phyloP scores from a whole-genome alignment of 2,113 vertebrate species.

The Riparia riparia region DNA sequence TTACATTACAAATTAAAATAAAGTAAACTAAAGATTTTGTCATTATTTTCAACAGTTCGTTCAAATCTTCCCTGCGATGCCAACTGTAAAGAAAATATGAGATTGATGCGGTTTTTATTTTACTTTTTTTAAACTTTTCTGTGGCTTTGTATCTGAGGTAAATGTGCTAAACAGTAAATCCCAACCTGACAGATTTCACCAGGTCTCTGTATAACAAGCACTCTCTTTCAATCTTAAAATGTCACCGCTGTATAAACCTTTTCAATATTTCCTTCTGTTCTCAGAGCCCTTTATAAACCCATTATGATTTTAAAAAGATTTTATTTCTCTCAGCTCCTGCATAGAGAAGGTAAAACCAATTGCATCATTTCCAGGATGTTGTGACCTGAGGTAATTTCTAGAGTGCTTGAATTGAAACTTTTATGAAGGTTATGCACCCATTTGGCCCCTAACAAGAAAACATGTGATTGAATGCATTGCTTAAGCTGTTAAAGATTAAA shows the following conservation, averaged over 20 bases:
- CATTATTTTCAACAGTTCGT: fast-evolving
- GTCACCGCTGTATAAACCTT: slow-evolving; percentile 39
- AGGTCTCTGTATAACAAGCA: slow-evolving; percentile 43
- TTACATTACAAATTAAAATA: neutral
- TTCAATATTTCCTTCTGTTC: slow-evolving; percentile 45
- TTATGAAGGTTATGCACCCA: neutral
- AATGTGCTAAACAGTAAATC: slow-evolving; percentile 50
- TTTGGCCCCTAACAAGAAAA: slow-evolving; percentile 50
- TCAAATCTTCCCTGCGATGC: neutral
- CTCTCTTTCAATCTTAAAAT: slow-evolving; percentile 60
- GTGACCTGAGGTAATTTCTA: slow-evolving; percentile 45
- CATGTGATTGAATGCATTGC: neutral
- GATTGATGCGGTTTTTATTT: neutral
- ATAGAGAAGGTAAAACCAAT: slow-evolving; percentile 56
- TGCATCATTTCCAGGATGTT: slow-evolving; percentile 37
- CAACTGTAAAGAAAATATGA: neutral
- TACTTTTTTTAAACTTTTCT: neutral
- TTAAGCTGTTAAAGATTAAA: neutral
- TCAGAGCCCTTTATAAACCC: slow-evolving; percentile 67
- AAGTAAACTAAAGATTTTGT: neutral
- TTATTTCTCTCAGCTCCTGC: slow-evolving; percentile 48
- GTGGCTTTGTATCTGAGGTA: neutral
- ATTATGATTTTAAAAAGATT: slow-evolving; percentile 70
- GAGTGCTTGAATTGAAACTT: slow-evolving; percentile 57
- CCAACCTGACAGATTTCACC: slow-evolving; percentile 54